Evolutionary conservation across 2,888 invertebrate genomes (phyloP).

Genomic region (Oscheius sp.): DNA sequence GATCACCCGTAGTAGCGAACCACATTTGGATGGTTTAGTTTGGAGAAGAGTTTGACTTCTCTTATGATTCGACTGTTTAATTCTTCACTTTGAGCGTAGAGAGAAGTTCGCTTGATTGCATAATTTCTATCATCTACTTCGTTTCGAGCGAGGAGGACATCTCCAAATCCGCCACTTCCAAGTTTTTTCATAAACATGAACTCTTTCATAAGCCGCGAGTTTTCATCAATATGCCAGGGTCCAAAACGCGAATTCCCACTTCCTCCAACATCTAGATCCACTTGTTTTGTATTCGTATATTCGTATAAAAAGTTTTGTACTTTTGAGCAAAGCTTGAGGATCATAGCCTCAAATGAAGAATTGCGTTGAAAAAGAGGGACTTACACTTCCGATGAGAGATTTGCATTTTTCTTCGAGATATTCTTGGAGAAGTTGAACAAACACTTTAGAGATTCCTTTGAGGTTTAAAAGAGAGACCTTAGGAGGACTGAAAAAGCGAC

Average conservation of each 20-base stretch:
- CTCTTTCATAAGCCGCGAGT: constrained; percentile 39
- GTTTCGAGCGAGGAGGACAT: constrained; percentile 87
- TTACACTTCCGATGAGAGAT: constrained; percentile 8
- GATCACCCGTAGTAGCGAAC: constrained; percentile 74
- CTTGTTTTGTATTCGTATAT: constrained; percentile 21
- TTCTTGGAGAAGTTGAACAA: neutral
- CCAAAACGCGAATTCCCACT: neutral
- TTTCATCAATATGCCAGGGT: neutral
- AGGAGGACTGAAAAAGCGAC: no score
- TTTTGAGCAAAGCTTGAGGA: constrained; percentile 29
- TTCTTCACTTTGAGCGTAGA: constrained; percentile 74
- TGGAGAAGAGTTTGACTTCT: constrained; percentile 90
- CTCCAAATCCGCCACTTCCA: constrained; percentile 94
- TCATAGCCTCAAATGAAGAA: constrained; percentile 39
- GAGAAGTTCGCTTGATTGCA: constrained; percentile 80
- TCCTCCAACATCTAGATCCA: constrained; percentile 19
- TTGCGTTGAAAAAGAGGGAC: no score
- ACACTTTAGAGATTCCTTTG: constrained; percentile 26
- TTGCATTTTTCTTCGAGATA: constrained; percentile 14
- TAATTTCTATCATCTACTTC: constrained; percentile 90
- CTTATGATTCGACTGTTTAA: constrained; percentile 89
- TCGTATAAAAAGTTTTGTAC: constrained; percentile 42
- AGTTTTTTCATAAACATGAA: constrained; percentile 49
- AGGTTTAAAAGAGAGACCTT: neutral
- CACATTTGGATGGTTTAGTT: constrained; percentile 95